A percentile compares a stretch with the other conserved stretches of the same genome.
Evolutionary conservation across 2,888 invertebrate species (phyloP).

Genomic region (Ellobium chinense): DNA sequence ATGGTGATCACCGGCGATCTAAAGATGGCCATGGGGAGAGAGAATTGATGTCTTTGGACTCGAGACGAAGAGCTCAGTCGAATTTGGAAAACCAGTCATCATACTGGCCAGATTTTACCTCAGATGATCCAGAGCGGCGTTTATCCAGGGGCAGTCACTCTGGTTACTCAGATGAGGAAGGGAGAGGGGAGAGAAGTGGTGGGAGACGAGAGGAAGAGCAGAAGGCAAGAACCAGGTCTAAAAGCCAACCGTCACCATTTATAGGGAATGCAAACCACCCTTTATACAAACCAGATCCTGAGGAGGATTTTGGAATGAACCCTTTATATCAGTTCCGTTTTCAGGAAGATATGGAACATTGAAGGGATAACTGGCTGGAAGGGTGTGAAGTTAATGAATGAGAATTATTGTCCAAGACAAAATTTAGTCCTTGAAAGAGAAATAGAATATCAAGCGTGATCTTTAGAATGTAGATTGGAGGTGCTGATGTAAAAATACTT

Average conservation of each 20-base stretch:
- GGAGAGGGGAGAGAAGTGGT: background rate
- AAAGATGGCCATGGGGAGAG: background rate
- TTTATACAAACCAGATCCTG: background rate
- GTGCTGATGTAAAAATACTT: no score
- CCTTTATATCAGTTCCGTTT: constrained; percentile 16
- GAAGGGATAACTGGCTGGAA: no score
- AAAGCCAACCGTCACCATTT: constrained; percentile 34
- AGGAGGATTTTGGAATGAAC: background rate
- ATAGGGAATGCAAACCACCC: background rate
- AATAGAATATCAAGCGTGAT: no score
- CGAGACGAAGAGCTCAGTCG: constrained; percentile 3
- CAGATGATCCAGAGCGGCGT: background rate
- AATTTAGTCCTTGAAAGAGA: no score
- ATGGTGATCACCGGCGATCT: background rate
- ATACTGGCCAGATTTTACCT: constrained; percentile 22
- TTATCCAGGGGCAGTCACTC: background rate
- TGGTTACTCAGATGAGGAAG: constrained; percentile 11
- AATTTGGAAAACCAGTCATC: constrained; percentile 1
- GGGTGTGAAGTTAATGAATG: no score
- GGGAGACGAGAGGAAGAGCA: background rate
- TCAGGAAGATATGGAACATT: constrained; percentile 19
- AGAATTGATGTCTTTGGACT: constrained; percentile 2
- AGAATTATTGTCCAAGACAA: no score
- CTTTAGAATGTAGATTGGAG: no score
- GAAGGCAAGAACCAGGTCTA: constrained; percentile 27